Conservation (phyloP, 2,888 invertebrate species). For the Mellilla xanthometata region DNA sequence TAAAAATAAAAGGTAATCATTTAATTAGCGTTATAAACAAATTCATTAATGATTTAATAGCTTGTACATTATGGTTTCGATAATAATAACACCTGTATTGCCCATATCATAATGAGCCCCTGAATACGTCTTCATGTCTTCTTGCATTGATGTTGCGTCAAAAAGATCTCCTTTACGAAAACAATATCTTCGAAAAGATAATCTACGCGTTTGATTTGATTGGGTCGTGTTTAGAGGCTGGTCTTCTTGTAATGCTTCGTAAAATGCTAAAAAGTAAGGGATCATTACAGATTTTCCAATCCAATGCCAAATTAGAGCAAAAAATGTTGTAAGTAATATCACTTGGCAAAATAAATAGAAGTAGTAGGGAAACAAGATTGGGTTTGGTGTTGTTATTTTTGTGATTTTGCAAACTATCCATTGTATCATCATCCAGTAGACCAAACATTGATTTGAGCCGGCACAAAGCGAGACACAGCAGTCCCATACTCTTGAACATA, state of each 20-base stretch:
- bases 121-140: not conserved
- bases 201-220: not conserved
- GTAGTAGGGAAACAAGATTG: constrained; percentile 43
- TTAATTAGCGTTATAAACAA: too few relatives aligned
- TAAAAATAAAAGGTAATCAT: too few relatives aligned
- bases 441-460: constrained; percentile 40
- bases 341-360: constrained; percentile 46
- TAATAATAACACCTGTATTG: not conserved
- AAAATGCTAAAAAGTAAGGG: not conserved
- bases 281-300: not conserved
- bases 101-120: not conserved
- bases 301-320: constrained; percentile 36
- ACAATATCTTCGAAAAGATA: not conserved
- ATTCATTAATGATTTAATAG: too few relatives aligned
- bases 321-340: constrained; percentile 32
- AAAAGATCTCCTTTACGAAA: not conserved
- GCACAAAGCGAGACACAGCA: constrained; percentile 37
- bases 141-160: not conserved
- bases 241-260: not conserved
- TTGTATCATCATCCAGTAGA: constrained; percentile 43
- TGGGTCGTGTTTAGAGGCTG: not conserved
- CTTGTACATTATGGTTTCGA: not conserved
- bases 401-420: constrained; percentile 45
- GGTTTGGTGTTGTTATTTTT: constrained; percentile 34
- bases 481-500: constrained; percentile 38